Conservation (phyloP, 2,888 invertebrate genomes). For the Hartigia nigra region DNA sequence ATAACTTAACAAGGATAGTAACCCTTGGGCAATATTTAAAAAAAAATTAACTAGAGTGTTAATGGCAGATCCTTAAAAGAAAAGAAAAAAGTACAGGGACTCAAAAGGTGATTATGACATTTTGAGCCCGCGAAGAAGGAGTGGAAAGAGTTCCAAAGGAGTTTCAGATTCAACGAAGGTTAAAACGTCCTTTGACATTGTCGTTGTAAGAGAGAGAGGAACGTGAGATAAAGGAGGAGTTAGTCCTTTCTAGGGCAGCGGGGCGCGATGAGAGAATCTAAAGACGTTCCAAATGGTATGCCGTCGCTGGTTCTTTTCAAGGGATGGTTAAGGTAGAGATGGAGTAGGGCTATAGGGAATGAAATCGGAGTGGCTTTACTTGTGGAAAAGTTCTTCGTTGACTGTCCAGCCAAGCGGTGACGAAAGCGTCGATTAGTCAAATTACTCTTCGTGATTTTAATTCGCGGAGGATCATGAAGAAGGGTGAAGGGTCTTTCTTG, state of each 20-base stretch:
- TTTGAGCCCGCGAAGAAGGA: neutral
- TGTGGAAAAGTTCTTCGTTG: slow-evolving; percentile 20
- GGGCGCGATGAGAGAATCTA: slow-evolving; percentile 31
- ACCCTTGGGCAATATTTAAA: neutral
- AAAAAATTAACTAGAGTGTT: neutral
- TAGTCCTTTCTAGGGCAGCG: slow-evolving; percentile 26
- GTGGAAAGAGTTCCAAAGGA: slow-evolving; percentile 7
- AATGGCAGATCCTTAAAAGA: neutral
- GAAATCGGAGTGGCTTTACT: neutral
- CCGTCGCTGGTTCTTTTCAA: neutral
- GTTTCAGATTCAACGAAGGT: slow-evolving; percentile 8
- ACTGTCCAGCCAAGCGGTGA: slow-evolving; percentile 20
- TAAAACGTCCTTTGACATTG: slow-evolving; percentile 29
- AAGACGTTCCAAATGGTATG: slow-evolving; percentile 24
- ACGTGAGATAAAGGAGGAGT: slow-evolving; percentile 1
- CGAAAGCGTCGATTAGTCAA: slow-evolving; percentile 40
- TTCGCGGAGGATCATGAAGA: slow-evolving; percentile 19
- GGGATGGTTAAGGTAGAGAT: neutral
- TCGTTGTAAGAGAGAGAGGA: slow-evolving; percentile 26
- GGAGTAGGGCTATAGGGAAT: neutral
- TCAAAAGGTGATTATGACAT: slow-evolving; percentile 9
- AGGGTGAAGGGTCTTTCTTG: neutral
- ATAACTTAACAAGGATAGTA: neutral
- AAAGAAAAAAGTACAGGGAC: neutral
- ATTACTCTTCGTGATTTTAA: slow-evolving; percentile 39